Evolutionary conservation across 2,888 invertebrate species (phyloP), one percentile per base, ranked within the genome.

Genomic region (Micoletzkya japonica): DNA sequence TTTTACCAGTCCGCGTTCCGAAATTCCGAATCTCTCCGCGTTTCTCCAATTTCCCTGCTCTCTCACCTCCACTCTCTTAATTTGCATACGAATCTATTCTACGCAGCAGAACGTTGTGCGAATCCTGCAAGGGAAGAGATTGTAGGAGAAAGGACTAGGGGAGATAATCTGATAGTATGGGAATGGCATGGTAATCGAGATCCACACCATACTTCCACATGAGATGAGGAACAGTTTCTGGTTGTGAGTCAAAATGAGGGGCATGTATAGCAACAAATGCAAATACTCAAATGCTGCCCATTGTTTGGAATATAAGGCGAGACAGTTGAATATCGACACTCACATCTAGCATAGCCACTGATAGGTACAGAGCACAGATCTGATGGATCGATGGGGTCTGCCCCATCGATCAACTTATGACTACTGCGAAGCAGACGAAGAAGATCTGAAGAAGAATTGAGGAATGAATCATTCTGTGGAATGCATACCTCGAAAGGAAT

Each of bases 181-280:
- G 44, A 28, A 44, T 61, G 7, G 44, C 60, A 61, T 61, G 44
- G 49, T 44, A 61, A 20, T 61, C 44, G 3, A 49, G 60, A 17
- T 61, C 60, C 30, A 61, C 20, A 6, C 30, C 49, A 24, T 59
- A 59, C 7, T 39, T 59, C 59, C 59, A 59, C 59, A 59, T 59
- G 20, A 39, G 24, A 61, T 39, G 10, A 61, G 60, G 6, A 61
- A 44, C 0, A 20, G 6, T 30, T 44, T 61, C 60, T 44, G 44
- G 17, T 24, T 32, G 10, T 6, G 39, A 2, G 4, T 2, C 14
- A 39, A 26, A 26, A 39, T 59, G 7, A 26, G 39, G n/a, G n/a
- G n/a, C n/a, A n/a, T n/a, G n/a, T n/a, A n/a, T n/a, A n/a, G n/a
- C n/a, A n/a, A n/a, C n/a, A n/a, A n/a, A n/a, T n/a, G n/a, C n/a